Evolutionary conservation across 2,797 vertebrate species (phyloP).

Genomic region (Mycteria americana): DNA sequence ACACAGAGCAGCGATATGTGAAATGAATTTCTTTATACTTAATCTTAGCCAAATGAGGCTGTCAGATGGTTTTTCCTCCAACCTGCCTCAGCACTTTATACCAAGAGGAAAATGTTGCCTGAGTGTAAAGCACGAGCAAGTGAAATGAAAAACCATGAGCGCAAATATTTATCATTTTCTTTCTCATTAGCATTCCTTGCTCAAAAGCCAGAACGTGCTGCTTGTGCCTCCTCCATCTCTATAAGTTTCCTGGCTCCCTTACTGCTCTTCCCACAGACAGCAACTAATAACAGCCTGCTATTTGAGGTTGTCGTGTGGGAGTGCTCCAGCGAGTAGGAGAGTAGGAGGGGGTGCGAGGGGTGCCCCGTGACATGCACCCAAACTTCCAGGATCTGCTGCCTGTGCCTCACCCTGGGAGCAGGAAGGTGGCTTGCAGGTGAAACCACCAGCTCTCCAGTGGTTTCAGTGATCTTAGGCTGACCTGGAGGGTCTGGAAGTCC

Average conservation of each 20-base stretch:
- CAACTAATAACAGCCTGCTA: background rate
- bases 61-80: constrained; percentile 56
- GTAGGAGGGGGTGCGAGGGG: fast-evolving
- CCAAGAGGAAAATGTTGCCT: constrained; percentile 17
- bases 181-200: constrained; percentile 12
- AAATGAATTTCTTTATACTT: constrained; percentile 61
- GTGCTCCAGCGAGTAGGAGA: background rate
- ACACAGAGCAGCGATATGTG: constrained; percentile 24
- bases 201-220: background rate
- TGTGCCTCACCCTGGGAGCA: fast-evolving
- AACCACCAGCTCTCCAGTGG: background rate
- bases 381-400: background rate
- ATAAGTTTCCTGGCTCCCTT: background rate
- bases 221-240: background rate
- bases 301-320: background rate
- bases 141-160: background rate
- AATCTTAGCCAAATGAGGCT: constrained; percentile 67
- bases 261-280: background rate
- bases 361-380: background rate
- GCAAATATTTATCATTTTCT: constrained; percentile 42
- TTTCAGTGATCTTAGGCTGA: background rate
- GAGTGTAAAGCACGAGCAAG: background rate
- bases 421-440: background rate
- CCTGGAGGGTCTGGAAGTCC: background rate
- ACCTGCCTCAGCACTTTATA: constrained; percentile 56